Evolutionary conservation across 2,888 invertebrate genomes (phyloP).

Genomic region (Drosophila fulvimacula): DNA sequence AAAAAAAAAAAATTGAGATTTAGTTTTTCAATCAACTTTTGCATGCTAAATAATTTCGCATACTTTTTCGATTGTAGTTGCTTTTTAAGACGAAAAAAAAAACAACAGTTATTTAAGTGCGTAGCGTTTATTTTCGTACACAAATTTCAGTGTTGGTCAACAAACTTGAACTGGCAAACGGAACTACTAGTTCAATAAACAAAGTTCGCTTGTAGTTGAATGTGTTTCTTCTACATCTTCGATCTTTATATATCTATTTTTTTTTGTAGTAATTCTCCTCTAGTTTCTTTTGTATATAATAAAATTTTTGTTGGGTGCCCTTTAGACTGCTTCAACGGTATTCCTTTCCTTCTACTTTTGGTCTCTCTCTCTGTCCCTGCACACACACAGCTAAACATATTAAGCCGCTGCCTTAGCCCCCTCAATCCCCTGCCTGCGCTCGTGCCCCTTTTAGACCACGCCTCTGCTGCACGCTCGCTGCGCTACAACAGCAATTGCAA

Average conservation of each 20-base stretch:
- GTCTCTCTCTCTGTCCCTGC: neutral
- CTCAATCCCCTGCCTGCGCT: neutral
- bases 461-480: conserved; percentile 57
- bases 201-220: neutral
- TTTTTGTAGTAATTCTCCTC: neutral
- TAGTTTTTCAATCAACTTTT: conserved; percentile 35
- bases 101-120: conserved; percentile 19
- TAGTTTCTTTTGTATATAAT: conserved; percentile 33
- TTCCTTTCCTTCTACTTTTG: conserved; percentile 11
- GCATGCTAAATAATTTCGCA: conserved; percentile 35
- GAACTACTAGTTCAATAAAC: neutral
- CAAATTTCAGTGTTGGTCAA: too few relatives aligned
- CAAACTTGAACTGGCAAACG: too few relatives aligned
- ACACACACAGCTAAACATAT: conserved; percentile 13
- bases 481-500: conserved; percentile 44
- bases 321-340: conserved; percentile 5
- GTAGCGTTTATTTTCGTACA: conserved; percentile 23
- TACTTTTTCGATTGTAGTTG: conserved; percentile 31
- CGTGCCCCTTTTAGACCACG: conserved; percentile 29
- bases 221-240: neutral
- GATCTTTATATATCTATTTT: neutral
- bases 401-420: conserved; percentile 2
- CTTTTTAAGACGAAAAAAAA: conserved; percentile 9
- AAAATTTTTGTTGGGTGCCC: neutral
- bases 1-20: neutral